phyloP scores from a whole-genome alignment of 1,140 invertebrate genomes.

The Danaus plexippus region DNA sequence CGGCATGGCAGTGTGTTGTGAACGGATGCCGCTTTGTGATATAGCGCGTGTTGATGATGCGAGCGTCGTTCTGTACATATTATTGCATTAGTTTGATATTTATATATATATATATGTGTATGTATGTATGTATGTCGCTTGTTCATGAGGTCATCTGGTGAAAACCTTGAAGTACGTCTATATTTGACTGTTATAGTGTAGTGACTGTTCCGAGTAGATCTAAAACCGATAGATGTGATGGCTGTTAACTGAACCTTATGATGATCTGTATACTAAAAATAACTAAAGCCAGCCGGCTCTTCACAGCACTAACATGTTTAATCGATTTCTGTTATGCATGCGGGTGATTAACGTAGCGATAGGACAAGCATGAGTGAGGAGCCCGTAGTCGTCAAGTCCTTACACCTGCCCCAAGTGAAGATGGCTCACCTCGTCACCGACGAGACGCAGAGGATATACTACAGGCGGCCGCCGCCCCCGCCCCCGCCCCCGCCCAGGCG shows the following conservation, averaged over 20 bases:
- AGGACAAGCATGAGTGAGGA: constrained; percentile 47
- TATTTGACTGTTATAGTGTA: too few species aligned
- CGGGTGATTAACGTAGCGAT: constrained; percentile 31
- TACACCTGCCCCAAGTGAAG: constrained; percentile 47
- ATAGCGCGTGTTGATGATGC: constrained; percentile 22
- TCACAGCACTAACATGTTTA: constrained; percentile 21
- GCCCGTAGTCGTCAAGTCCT: constrained; percentile 40
- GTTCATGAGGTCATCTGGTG: too few species aligned
- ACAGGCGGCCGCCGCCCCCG: constrained; percentile 34
- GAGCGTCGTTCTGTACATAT: constrained; percentile 57
- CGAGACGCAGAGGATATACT: constrained; percentile 28
- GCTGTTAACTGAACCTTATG: too few species aligned
- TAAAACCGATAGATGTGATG: too few species aligned
- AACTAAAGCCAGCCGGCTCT: background rate
- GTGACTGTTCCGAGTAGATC: too few species aligned
- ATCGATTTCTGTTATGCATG: constrained; percentile 42
- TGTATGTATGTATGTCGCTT: too few species aligned
- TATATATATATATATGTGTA: too few species aligned
- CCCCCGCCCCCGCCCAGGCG: constrained; percentile 50
- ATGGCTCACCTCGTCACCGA: constrained; percentile 34
- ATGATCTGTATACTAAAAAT: too few species aligned
- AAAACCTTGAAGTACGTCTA: too few species aligned
- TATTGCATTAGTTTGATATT: background rate
- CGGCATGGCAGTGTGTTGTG: constrained; percentile 5
- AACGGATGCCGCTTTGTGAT: constrained; percentile 9